Percentiles rank a stretch among this genome's conserved stretches.
Evolutionary conservation across 2,888 invertebrate species (phyloP).

Genomic region (Tyria jacobaeae): DNA sequence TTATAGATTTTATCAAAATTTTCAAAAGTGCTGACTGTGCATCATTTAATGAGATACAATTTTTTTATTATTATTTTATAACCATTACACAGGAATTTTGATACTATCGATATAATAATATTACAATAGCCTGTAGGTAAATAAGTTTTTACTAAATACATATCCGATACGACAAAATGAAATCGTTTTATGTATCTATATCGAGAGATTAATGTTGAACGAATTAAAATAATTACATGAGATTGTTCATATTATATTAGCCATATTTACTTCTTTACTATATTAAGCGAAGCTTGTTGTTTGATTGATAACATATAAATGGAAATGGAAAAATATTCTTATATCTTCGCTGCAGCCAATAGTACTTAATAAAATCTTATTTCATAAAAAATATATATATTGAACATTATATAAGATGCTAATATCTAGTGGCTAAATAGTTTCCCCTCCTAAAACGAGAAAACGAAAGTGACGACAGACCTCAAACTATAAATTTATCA

Average conservation of each 20-base stretch:
- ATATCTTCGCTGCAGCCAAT: no score
- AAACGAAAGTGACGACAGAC: constrained; percentile 31
- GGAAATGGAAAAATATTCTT: no score
- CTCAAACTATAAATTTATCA: constrained; percentile 30
- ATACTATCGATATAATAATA: constrained; percentile 8
- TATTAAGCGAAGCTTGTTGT: no score
- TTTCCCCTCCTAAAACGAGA: constrained; percentile 17
- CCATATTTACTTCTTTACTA: no score
- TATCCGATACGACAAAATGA: no score
- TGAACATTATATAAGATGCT: neutral
- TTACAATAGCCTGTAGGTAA: neutral
- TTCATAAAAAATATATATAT: neutral
- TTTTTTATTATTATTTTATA: constrained; percentile 1
- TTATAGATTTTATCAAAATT: constrained; percentile 42
- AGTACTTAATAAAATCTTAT: no score
- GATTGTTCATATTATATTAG: no score
- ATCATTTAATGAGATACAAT: constrained; percentile 5
- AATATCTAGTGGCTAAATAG: neutral
- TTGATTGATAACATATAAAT: no score
- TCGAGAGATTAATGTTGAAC: no score
- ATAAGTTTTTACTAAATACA: neutral
- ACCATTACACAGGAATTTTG: constrained; percentile 3
- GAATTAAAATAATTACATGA: neutral
- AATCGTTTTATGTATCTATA: no score
- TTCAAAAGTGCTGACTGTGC: constrained; percentile 29